Evolutionary conservation across 1,140 invertebrate genomes (phyloP).

Genomic region (Teleopsis dalmanni): DNA sequence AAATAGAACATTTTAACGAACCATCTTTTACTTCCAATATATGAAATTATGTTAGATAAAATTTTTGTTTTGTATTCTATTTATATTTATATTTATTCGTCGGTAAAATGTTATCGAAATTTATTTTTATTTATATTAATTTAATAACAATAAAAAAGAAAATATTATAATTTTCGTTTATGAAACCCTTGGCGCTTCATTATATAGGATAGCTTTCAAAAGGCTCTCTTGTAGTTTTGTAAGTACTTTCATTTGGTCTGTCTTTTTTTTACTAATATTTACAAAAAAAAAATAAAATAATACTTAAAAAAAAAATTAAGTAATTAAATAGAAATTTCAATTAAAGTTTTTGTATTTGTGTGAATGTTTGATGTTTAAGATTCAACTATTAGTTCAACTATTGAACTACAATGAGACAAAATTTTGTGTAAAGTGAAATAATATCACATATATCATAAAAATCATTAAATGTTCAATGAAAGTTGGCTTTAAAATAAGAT

Average conservation of each 20-base stretch:
- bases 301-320: not conserved
- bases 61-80: conserved; percentile 1
- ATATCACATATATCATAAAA: too few relatives aligned
- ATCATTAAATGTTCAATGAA: too few relatives aligned
- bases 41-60: not conserved
- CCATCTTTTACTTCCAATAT: not conserved
- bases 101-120: too few relatives aligned
- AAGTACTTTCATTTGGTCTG: conserved; percentile 44
- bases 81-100: not conserved
- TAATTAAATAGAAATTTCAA: too few relatives aligned
- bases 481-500: too few relatives aligned
- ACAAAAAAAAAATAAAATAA: not conserved
- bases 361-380: too few relatives aligned
- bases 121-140: conserved; percentile 1
- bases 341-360: too few relatives aligned
- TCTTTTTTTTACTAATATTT: conserved; percentile 25
- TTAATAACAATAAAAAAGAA: conserved; percentile 2
- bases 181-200: conserved; percentile 45
- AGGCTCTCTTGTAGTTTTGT: conserved; percentile 46
- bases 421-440: too few relatives aligned
- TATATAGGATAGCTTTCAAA: conserved; percentile 45
- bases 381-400: too few relatives aligned
- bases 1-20: conserved; percentile 2
- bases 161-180: conserved; percentile 42
- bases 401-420: too few relatives aligned